phyloP scores from a whole-genome alignment of 2,888 invertebrate genomes.

The Steinernema carpocapsae region DNA sequence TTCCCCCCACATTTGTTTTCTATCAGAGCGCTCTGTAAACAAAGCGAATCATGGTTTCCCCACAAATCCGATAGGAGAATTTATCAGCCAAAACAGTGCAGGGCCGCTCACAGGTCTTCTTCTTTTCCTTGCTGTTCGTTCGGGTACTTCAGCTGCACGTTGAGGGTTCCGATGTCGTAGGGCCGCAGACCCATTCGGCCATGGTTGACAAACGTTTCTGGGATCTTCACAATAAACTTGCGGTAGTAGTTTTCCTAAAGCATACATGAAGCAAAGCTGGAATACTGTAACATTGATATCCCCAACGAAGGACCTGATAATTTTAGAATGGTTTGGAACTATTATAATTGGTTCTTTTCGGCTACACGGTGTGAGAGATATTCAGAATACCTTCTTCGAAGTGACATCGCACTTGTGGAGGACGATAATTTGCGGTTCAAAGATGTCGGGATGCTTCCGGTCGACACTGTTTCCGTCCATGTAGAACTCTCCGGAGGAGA shows the following conservation, averaged over 20 bases:
- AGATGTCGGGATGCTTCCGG: conserved; percentile 19
- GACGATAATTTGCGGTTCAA: background rate
- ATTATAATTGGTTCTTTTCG: too few relatives aligned
- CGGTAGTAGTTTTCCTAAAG: conserved; percentile 18
- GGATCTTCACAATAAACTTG: conserved; percentile 16
- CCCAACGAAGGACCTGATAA: too few relatives aligned
- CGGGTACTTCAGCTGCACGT: conserved; percentile 46
- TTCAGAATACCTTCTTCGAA: conserved; percentile 23
- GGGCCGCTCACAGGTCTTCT: background rate
- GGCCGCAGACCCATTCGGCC: conserved; percentile 43
- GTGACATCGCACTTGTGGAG: conserved; percentile 18
- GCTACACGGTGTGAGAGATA: too few relatives aligned
- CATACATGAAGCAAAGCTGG: background rate
- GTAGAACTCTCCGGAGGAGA: conserved; percentile 30
- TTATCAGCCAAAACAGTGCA: too few relatives aligned
- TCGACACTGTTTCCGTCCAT: conserved; percentile 23
- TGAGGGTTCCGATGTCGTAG: conserved; percentile 48
- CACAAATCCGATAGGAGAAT: too few relatives aligned
- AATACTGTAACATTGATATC: background rate
- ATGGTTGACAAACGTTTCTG: conserved; percentile 40
- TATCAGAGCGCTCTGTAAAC: too few relatives aligned
- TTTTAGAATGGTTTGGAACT: too few relatives aligned
- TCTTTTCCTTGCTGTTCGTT: conserved; percentile 36
- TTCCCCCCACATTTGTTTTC: background rate
- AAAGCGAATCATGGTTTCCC: too few relatives aligned